phyloP scores from a whole-genome alignment of 2,888 invertebrate species.

The Folsomia manolachei region DNA sequence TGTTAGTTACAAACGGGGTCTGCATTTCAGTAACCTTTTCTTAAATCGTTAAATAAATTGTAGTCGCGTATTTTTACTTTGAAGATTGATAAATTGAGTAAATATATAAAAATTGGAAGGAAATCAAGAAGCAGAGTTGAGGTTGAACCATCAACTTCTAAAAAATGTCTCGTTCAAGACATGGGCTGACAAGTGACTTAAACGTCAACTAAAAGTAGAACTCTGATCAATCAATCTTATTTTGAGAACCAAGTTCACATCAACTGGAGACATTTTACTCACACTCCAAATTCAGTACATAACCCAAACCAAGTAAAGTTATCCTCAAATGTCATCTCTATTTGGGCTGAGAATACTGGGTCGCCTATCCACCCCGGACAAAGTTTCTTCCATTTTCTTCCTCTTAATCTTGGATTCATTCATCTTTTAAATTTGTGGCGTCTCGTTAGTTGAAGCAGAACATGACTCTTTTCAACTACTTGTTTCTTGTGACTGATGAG shows the following conservation, averaged over 20 bases:
- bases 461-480: slow-evolving; percentile 16
- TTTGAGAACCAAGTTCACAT: slow-evolving; percentile 12
- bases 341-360: not conserved
- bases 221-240: slow-evolving; percentile 45
- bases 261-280: slow-evolving; percentile 23
- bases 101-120: not conserved
- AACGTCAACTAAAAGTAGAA: slow-evolving; percentile 36
- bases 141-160: not conserved
- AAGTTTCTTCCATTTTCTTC: not conserved
- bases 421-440: slow-evolving; percentile 9
- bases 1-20: no score
- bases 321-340: not conserved
- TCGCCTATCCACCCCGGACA: not conserved
- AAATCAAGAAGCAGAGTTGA: not conserved
- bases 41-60: no score
- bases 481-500: not conserved
- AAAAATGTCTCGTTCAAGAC: not conserved
- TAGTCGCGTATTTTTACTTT: no score
- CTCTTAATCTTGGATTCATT: slow-evolving; percentile 11
- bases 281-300: not conserved
- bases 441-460: slow-evolving; percentile 2
- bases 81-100: no score
- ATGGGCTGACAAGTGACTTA: slow-evolving; percentile 8
- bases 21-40: no score
- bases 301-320: not conserved